Percentiles rank a stretch among this genome's conserved stretches.
phyloP scores from a whole-genome alignment of 2,113 vertebrate genomes.

The Malurus elegans region DNA sequence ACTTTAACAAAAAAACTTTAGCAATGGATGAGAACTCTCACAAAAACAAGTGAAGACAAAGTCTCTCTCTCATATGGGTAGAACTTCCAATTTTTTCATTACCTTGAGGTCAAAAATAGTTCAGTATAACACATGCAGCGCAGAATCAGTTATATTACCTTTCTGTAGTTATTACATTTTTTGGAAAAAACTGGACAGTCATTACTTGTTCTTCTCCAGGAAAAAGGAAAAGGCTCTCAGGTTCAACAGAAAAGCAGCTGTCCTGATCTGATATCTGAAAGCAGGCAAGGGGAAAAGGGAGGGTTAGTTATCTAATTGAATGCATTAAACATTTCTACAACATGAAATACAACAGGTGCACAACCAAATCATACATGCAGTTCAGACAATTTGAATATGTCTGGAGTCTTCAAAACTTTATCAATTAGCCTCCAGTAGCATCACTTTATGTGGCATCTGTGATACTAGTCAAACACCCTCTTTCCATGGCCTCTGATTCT shows the following conservation, averaged over 20 bases:
- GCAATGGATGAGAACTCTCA: neutral
- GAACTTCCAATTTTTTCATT: neutral
- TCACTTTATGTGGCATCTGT: neutral
- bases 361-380: neutral
- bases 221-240: constrained; percentile 80
- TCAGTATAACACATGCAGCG: neutral
- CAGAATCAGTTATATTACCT: constrained; percentile 72
- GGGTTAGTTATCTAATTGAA: neutral
- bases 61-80: neutral
- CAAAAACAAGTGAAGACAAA: neutral
- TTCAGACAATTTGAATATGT: neutral
- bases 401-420: neutral
- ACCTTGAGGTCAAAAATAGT: neutral
- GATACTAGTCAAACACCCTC: neutral
- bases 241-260: constrained; percentile 81
- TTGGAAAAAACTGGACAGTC: constrained; percentile 79
- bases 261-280: constrained; percentile 75
- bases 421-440: neutral
- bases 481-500: neutral
- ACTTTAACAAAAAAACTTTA: neutral
- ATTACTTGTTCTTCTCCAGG: constrained; percentile 83
- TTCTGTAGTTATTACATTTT: constrained; percentile 63
- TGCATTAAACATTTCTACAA: neutral
- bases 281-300: neutral
- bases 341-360: neutral